phyloP scores from a whole-genome alignment of 2,113 vertebrate species.

The pig (Sus scrofa) region DNA sequence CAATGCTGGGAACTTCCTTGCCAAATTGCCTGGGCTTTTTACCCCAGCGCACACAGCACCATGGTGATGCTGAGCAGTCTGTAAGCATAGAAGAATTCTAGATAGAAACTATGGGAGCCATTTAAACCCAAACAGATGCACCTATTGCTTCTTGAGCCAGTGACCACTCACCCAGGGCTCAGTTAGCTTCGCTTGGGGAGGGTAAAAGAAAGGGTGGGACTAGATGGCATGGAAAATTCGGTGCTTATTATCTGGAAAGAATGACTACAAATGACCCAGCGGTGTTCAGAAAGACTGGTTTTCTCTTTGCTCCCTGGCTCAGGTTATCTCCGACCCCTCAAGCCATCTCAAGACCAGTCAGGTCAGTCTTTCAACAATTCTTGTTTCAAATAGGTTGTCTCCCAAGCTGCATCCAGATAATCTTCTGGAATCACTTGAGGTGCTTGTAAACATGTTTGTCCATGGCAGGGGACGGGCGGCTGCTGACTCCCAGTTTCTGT shows the following conservation, averaged over 20 bases:
- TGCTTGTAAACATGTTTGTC: background rate
- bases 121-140: background rate
- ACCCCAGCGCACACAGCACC: background rate
- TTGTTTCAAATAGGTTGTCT: conserved; percentile 9
- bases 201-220: background rate
- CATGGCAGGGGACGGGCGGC: too few species aligned
- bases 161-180: background rate
- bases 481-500: background rate
- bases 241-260: background rate
- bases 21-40: background rate
- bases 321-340: background rate
- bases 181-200: background rate
- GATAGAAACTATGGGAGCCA: background rate
- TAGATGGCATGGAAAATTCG: background rate
- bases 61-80: background rate
- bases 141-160: background rate
- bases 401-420: background rate
- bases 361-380: background rate
- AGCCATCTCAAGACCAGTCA: background rate
- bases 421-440: background rate
- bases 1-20: too few species aligned
- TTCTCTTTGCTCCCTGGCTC: background rate
- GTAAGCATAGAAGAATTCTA: background rate
- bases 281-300: background rate
- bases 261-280: background rate